phyloP scores from a whole-genome alignment of 30 jellyfish, hydroid and myxozoan species.

The Turritopsis rubra region DNA sequence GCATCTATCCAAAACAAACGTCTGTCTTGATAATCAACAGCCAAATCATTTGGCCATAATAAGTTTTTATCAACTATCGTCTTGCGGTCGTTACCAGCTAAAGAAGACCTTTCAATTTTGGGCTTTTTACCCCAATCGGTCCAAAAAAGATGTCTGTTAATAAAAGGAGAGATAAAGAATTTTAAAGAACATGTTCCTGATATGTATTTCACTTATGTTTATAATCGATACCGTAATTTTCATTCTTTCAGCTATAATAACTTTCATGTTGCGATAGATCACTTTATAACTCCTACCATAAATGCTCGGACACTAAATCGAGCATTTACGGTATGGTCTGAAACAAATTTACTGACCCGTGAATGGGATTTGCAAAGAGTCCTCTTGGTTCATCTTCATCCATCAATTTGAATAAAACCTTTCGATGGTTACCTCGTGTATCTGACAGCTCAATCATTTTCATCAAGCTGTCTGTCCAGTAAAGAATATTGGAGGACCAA shows the following conservation, averaged over 20 bases:
- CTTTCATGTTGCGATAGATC: no score
- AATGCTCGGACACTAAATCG: not conserved
- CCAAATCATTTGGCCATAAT: slow-evolving; percentile 61
- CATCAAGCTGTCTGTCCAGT: slow-evolving; percentile 88
- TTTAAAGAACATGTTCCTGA: no score
- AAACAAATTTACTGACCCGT: slow-evolving; percentile 48
- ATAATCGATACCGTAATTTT: no score
- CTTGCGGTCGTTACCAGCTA: slow-evolving; percentile 60
- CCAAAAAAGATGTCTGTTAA: slow-evolving; percentile 68
- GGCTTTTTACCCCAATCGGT: slow-evolving; percentile 63
- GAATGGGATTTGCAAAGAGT: slow-evolving; percentile 56
- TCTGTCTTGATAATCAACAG: slow-evolving; percentile 49
- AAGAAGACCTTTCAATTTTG: slow-evolving; percentile 63
- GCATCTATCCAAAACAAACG: slow-evolving; percentile 90
- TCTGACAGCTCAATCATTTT: slow-evolving; percentile 75
- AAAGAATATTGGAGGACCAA: slow-evolving; percentile 80
- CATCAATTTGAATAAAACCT: slow-evolving; percentile 39
- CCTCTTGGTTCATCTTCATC: slow-evolving; percentile 72
- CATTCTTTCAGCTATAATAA: no score
- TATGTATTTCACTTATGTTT: no score
- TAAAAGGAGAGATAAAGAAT: not conserved
- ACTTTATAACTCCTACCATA: no score
- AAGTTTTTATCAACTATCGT: slow-evolving; percentile 31
- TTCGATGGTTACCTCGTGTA: slow-evolving; percentile 52
- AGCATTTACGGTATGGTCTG: not conserved